Percentiles rank a stretch among this genome's conserved stretches.
Evolutionary conservation across 2,888 invertebrate genomes (phyloP).

Genomic region (Thymelicus sylvestris): DNA sequence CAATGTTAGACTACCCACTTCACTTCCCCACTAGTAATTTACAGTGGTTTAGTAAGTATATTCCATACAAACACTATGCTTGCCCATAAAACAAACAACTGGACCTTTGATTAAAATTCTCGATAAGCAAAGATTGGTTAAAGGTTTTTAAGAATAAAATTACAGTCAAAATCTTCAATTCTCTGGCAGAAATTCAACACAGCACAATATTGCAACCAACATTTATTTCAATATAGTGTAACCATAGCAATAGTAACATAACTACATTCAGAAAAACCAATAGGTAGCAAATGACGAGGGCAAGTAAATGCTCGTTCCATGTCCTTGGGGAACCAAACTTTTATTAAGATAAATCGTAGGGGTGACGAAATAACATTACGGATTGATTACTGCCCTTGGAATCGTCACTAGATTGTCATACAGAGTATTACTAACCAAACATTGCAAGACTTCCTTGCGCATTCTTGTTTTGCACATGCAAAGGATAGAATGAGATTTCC

Average conservation of each 20-base stretch:
- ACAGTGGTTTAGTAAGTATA: constrained; percentile 33
- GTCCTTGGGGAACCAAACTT: constrained; percentile 52
- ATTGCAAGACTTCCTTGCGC: background rate
- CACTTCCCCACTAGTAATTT: constrained; percentile 25
- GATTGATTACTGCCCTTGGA: constrained; percentile 17
- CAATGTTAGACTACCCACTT: constrained; percentile 36
- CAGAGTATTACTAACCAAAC: background rate
- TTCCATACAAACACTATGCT: constrained; percentile 23
- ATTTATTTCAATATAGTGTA: background rate
- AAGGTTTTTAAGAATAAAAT: background rate
- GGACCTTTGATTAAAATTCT: constrained; percentile 22
- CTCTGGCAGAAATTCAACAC: background rate
- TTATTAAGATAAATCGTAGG: constrained; percentile 60
- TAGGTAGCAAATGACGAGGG: constrained; percentile 21
- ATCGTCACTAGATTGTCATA: background rate
- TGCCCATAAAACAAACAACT: constrained; percentile 19
- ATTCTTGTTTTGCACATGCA: background rate
- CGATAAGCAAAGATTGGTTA: constrained; percentile 15
- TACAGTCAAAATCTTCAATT: background rate
- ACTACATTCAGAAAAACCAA: background rate
- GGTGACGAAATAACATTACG: constrained; percentile 29
- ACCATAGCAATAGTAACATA: background rate
- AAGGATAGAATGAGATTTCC: background rate
- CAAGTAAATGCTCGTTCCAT: constrained; percentile 46
- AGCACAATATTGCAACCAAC: background rate